Evolutionary conservation across 2,888 invertebrate species (phyloP), one percentile per base, ranked within the genome.

Genomic region (Morpho deidamia): DNA sequence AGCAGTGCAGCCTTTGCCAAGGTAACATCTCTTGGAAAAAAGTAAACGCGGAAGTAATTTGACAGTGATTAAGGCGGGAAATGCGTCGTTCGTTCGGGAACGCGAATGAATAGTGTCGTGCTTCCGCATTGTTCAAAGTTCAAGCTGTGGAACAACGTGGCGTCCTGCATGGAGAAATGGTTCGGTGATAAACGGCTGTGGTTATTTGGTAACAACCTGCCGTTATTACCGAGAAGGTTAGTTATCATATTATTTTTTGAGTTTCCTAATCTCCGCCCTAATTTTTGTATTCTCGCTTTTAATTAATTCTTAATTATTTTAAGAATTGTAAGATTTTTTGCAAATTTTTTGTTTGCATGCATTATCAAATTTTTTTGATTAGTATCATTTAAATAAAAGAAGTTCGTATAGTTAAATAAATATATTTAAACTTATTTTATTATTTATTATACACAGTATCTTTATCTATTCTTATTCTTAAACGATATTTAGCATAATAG

Each of bases 201-300:
- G 96, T 93, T 96, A 89, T 95, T 96, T 86, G 96, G 96, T 81
- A 95, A 95, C 91, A 95, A 95, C 88, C 92, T 96, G 83, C 96
- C 96, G 75, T 91, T 96, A 70, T 84, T 96, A 76, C 95, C 95
- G 63, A 92, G 96, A 83, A 94, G 95, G 96, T 96, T 87, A 82
- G 83, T 56, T 33, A 11, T 38, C 14, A 14, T 4, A 10, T 5
- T 11, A 35, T 46, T 7, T 45, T 38, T 38, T 1, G 12, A 14
- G 23, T n/a, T 23, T 23, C 5, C 1, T 23, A 5, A 23, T 23
- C 23, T 23, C 1, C 2, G 2, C 23, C 23, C 23, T 23, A 23
- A 23, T 2, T 23, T 23, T 23, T 23, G 0, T 23, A 23, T 23
- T 23, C 23, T 23, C 2, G 23, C 2, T 23, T 5, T 23, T 3